Percentiles rank a stretch among this genome's conserved stretches.
Evolutionary conservation across 2,113 vertebrate genomes (phyloP).

Genomic region (Cyanoliseus patagonus): DNA sequence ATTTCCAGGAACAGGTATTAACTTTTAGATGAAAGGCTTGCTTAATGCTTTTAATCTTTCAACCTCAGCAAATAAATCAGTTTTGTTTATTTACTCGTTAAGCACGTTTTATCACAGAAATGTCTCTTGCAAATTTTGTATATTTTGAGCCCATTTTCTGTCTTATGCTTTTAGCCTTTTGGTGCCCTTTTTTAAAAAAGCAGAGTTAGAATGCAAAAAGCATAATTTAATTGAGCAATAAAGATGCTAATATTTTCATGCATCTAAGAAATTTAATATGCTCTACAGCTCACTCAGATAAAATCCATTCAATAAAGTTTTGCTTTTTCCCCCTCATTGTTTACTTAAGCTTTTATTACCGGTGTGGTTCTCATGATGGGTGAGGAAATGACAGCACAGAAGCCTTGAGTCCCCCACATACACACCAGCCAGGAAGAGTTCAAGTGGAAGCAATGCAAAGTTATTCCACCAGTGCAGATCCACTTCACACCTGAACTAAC

Average conservation of each 20-base stretch:
- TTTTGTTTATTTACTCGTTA: constrained; percentile 50
- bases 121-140: constrained; percentile 7
- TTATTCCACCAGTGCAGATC: neutral
- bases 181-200: neutral
- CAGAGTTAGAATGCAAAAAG: constrained; percentile 23
- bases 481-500: neutral
- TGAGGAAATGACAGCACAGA: neutral
- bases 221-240: constrained; percentile 55
- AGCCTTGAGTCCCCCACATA: neutral
- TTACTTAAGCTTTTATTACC: constrained; percentile 44
- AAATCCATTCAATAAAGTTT: constrained; percentile 31
- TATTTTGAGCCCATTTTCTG: constrained; percentile 8
- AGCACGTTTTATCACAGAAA: constrained; percentile 16
- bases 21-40: neutral
- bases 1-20: constrained; percentile 1
- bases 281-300: constrained; percentile 2
- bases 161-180: constrained; percentile 41
- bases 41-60: constrained; percentile 46
- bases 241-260: constrained; percentile 43
- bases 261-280: constrained; percentile 45
- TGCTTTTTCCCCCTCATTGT: neutral
- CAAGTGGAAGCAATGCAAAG: neutral
- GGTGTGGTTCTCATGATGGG: neutral
- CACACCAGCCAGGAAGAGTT: neutral
- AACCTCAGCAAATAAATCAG: constrained; percentile 3